Base-by-base conservation (phyloP, 2,888 invertebrate species). In the Heliothis peltigera region DNA sequence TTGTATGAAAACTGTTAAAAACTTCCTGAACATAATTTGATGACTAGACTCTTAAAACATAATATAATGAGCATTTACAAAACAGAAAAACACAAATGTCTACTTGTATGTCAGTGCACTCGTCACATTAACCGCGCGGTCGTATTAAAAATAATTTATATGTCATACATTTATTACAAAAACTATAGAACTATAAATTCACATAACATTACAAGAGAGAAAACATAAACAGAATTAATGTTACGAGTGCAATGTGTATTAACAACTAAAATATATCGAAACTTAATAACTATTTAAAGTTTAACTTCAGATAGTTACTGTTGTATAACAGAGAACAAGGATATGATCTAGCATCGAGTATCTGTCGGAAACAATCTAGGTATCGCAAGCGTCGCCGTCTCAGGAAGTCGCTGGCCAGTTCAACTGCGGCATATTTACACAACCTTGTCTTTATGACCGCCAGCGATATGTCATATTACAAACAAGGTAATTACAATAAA, bases 1-100 rank as follows among this genome's bases (percentile, higher is more conserved):
- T 74, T 63, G 70, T 69, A 70, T 75, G 74, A 73, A 78, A 80
- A 84, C 84, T 84, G 84, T 86, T 84, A 81, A 86, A 35, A 89
- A 88, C 86, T 84, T 85, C 87, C 90, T 90, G 90, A 89, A 90
- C 89, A 90, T 90, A 92, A 91, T 89, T 90, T 89, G 91, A 90
- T 94, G 94, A 94, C 94, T 94, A 94, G 94, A 94, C 92, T 93
- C 92, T 93, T 94, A 93, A 91, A 93, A 92, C 88, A 86, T 92
- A 93, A 90, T 87, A 91, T 91, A 91, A 92, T 94, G 94, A 94
- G 94, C 94, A 94, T 94, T 94, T 92, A 93, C 88, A 93, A 91
- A 92, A 92, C 84, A 91, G 89, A 88, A 85, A 86, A 85, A 87
- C 84, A 82, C 83, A 82, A 80, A 83, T 84, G 83, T 81, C 86